These are phyloP conservation scores for Camponotus pennsylvanicus DNA, from an alignment of 1,140 invertebrate species.

Conservation along the genomic window DNA sequence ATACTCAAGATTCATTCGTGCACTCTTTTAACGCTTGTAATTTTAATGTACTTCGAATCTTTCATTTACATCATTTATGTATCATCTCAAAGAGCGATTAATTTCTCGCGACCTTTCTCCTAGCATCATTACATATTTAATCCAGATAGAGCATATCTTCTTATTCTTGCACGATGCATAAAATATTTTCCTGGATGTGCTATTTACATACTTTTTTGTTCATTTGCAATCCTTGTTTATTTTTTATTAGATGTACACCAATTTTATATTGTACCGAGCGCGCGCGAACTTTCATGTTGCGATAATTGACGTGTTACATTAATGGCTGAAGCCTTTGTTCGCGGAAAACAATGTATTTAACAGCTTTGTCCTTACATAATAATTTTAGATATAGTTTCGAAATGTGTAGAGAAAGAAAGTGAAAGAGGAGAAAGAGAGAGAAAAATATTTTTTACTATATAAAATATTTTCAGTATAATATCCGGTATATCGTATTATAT, in stretches of 20 bases:
- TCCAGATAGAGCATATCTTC: background rate
- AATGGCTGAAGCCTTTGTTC: conserved; percentile 9
- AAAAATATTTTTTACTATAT: background rate
- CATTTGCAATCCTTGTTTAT: background rate
- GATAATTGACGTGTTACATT: conserved; percentile 34
- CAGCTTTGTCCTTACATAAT: background rate
- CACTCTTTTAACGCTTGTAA: conserved; percentile 26
- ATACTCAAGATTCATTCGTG: background rate
- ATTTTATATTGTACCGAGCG: background rate
- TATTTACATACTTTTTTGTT: conserved; percentile 42
- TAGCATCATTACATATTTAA: conserved; percentile 44
- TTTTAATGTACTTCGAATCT: conserved; percentile 36
- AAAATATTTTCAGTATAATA: conserved; percentile 10
- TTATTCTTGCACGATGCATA: background rate
- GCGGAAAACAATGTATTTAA: conserved; percentile 12
- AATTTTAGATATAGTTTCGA: background rate
- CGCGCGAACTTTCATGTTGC: conserved; percentile 2
- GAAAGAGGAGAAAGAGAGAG: too few species aligned
- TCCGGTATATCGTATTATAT: background rate
- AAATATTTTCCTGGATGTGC: background rate
- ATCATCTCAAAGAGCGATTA: conserved; percentile 14
- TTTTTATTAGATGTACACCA: conserved; percentile 18
- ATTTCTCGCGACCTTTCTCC: conserved; percentile 30
- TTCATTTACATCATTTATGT: background rate
- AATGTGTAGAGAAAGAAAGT: too few species aligned